These are phyloP conservation scores for Sclerodermus sp. DNA, from an alignment of 2,888 invertebrate genomes.

Conservation along the genomic window DNA sequence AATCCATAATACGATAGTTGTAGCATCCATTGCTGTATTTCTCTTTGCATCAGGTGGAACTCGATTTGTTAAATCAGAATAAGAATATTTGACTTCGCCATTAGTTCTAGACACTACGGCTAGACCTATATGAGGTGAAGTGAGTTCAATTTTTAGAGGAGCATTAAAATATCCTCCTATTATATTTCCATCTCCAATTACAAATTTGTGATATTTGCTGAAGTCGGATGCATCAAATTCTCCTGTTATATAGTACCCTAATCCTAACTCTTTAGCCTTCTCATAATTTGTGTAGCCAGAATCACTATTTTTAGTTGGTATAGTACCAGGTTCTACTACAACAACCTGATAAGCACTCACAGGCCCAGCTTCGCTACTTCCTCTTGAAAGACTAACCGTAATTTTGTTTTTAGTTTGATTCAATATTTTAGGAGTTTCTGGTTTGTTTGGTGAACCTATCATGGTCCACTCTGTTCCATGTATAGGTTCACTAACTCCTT, in stretches of 20 bases:
- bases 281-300: conserved; percentile 62
- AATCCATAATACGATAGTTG: conserved; percentile 60
- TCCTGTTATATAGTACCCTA: conserved; percentile 82
- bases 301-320: conserved; percentile 66
- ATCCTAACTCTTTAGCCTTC: conserved; percentile 68
- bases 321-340: conserved; percentile 68
- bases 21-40: conserved; percentile 20
- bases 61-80: conserved; percentile 42
- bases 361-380: conserved; percentile 77
- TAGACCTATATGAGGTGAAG: conserved; percentile 41
- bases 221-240: conserved; percentile 69
- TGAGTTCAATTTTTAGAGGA: conserved; percentile 64
- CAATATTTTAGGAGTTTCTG: conserved; percentile 68
- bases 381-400: conserved; percentile 68
- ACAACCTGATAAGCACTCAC: conserved; percentile 74
- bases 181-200: conserved; percentile 73
- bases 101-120: conserved; percentile 60
- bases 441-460: conserved; percentile 70
- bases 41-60: neutral
- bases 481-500: conserved; percentile 64
- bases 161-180: conserved; percentile 80
- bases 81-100: conserved; percentile 44
- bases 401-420: conserved; percentile 67
- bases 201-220: conserved; percentile 64
- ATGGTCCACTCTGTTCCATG: conserved; percentile 67